Conservation (phyloP, 2,113 vertebrate species). For the Microcebus ravelobensis region DNA sequence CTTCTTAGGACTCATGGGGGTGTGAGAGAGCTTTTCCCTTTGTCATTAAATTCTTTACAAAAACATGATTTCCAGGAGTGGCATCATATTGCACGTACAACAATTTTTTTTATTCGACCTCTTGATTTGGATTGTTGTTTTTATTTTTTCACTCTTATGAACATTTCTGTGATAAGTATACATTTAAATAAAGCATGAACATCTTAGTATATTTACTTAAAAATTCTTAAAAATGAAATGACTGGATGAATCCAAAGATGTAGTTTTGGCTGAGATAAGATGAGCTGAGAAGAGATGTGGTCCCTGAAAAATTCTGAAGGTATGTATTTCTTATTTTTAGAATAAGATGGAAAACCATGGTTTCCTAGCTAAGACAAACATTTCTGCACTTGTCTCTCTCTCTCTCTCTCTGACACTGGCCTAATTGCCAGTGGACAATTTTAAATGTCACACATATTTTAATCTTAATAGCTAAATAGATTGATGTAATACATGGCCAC, state of each 20-base stretch:
- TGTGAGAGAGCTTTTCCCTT: neutral
- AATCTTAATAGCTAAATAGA: constrained; percentile 51
- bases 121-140: constrained; percentile 13
- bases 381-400: neutral
- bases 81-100: neutral
- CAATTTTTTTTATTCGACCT: neutral
- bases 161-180: neutral
- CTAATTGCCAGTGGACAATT: constrained; percentile 31
- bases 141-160: neutral
- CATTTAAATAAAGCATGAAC: neutral
- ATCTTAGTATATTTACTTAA: neutral
- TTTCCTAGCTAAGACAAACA: constrained; percentile 18
- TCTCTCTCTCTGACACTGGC: neutral
- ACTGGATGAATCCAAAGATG: neutral
- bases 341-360: constrained; percentile 20
- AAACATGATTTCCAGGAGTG: neutral
- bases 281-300: neutral
- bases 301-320: neutral
- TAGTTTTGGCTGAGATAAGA: neutral
- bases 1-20: neutral
- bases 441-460: constrained; percentile 53
- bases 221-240: neutral
- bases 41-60: constrained; percentile 17
- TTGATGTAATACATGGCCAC: neutral
- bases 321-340: neutral